phyloP scores from a whole-genome alignment of 2,113 vertebrate genomes.

The Archocentrus centrarchus region DNA sequence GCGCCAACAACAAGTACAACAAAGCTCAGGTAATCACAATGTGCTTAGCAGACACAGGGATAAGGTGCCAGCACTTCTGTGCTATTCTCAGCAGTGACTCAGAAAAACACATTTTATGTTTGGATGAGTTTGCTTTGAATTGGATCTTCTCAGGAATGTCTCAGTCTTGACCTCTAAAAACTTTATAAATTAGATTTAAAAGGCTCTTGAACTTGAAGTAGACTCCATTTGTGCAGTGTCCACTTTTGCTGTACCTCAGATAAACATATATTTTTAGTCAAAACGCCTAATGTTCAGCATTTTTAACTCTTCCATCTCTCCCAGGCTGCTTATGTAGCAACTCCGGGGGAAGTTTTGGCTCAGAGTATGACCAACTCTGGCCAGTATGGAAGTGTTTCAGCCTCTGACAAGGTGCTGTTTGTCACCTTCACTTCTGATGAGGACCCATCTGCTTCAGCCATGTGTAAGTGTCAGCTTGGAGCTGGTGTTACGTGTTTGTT shows the following conservation, averaged over 20 bases:
- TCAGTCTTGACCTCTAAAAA: neutral
- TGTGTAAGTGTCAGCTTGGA: constrained; percentile 85
- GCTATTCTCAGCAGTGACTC: neutral
- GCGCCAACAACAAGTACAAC: constrained; percentile 76
- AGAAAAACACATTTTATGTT: neutral
- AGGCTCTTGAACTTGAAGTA: constrained; percentile 6
- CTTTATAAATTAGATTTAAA: constrained; percentile 3
- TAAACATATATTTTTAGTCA: neutral
- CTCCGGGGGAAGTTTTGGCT: constrained; percentile 78
- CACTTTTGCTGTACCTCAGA: neutral
- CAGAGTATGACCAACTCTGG: constrained; percentile 64
- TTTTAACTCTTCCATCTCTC: neutral
- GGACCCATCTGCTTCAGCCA: constrained; percentile 77
- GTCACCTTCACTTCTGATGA: constrained; percentile 86
- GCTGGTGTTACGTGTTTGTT: neutral
- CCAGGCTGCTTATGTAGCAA: constrained; percentile 84
- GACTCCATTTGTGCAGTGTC: neutral
- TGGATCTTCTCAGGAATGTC: neutral
- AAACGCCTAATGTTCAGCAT: neutral
- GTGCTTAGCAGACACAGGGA: neutral
- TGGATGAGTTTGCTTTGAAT: constrained; percentile 22
- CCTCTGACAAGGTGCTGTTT: constrained; percentile 84
- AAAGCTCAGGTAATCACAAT: constrained; percentile 76
- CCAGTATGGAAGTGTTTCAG: constrained; percentile 35
- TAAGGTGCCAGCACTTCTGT: neutral